Evolutionary conservation across 1,140 invertebrate species (phyloP).

Genomic region (Conus betulinus): DNA sequence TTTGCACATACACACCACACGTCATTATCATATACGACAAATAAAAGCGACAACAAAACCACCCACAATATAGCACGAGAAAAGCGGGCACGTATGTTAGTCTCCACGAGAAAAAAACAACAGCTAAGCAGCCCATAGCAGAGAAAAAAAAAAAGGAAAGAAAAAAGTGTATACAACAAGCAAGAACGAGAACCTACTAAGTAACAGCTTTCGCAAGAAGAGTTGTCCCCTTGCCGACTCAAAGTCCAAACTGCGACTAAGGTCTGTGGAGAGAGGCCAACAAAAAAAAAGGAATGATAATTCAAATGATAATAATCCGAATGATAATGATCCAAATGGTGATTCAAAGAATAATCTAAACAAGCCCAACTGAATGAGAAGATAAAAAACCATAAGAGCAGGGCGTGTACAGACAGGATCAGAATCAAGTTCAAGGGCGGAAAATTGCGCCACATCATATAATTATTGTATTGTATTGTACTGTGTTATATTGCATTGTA

Average conservation of each 20-base stretch:
- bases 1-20: too few relatives aligned
- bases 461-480: too few relatives aligned
- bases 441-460: too few relatives aligned
- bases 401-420: background rate
- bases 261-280: background rate
- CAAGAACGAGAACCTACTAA: conserved; percentile 18
- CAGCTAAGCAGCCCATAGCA: too few relatives aligned
- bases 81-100: too few relatives aligned
- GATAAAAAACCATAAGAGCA: background rate
- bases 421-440: background rate
- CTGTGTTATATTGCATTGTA: too few relatives aligned
- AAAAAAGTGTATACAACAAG: background rate
- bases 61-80: too few relatives aligned
- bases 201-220: conserved; percentile 25
- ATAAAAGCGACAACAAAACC: too few relatives aligned
- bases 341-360: background rate
- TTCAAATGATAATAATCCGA: background rate
- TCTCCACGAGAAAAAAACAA: too few relatives aligned
- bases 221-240: conserved; percentile 8
- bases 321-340: background rate
- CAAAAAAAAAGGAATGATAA: background rate
- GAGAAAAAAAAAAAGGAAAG: too few relatives aligned
- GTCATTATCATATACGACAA: too few relatives aligned
- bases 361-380: background rate
- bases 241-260: conserved; percentile 23